phyloP scores from a whole-genome alignment of 2,113 vertebrate species.

The Genyomyrus donnyi region DNA sequence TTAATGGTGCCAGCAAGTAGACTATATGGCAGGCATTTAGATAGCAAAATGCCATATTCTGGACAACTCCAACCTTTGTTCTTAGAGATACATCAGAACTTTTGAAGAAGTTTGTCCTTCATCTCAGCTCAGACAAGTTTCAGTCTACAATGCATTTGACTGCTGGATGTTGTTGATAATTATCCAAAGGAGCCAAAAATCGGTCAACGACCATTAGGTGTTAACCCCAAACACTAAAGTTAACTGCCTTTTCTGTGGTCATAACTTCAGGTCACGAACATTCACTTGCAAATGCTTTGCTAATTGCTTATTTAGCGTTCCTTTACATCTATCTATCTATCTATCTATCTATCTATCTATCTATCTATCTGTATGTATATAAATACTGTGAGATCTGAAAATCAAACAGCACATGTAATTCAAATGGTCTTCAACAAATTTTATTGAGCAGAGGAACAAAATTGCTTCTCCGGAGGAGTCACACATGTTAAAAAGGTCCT shows the following conservation, averaged over 20 bases:
- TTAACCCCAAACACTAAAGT: neutral
- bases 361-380: neutral
- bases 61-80: neutral
- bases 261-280: neutral
- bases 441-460: constrained; percentile 12
- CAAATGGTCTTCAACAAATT: constrained; percentile 3
- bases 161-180: neutral
- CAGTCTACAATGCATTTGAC: neutral
- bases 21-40: neutral
- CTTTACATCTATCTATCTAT: neutral
- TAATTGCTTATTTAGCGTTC: neutral
- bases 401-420: neutral
- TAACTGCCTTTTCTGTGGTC: neutral
- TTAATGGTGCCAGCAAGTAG: neutral
- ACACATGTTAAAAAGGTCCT: neutral
- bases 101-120: neutral
- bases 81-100: neutral
- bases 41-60: neutral
- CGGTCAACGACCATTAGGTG: neutral
- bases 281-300: neutral
- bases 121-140: neutral
- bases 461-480: neutral
- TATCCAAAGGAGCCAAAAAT: neutral
- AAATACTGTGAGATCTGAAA: neutral
- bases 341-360: neutral